Evolutionary conservation across 2,888 invertebrate species (phyloP), one percentile per base, ranked within the genome.

Genomic region (Malthinus seriepunctatus): DNA sequence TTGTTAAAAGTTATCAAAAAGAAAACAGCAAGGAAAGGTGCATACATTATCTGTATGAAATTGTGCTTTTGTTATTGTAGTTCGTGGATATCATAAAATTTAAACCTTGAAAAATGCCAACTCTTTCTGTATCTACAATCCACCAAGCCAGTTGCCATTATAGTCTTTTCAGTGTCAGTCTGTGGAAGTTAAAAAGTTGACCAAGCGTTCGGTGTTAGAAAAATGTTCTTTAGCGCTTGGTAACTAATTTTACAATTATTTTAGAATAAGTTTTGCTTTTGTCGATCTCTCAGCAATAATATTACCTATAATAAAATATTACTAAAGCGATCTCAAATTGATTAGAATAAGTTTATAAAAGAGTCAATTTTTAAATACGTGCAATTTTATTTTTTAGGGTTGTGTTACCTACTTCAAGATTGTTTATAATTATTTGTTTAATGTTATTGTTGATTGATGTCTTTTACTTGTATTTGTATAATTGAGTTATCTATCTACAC

Each of bases 111-210:
- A 39, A 34, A 14, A 7, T 34, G 34, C 23, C 32, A 38, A 37
- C 48, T 23, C 59, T 63, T 58, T 63, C 65, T 67, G 67, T 66
- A 67, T 67, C 67, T 67, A 67, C 68, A 67, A 68, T 60, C 66
- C 51, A 49, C 31, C 53, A 46, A 46, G 38, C 49, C 49, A 46
- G 67, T 67, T 65, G 66, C 67, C 64, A 62, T 63, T 62, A 62
- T 65, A 63, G 65, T 65, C 65, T 65, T 63, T 67, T 66, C 69
- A 66, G 66, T 59, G 59, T 59, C 54, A 34, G 42, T 59, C 39
- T 50, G 23, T 54, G 49, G 51, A 39, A 44, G 39, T 50, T 53
- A 57, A 39, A 42, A 58, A 54, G 59, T 59, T 54, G 59, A 54
- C 50, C 38, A 59, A 49, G 54, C 51, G 54, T 54, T 46, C 51